These are phyloP conservation scores for Anthrax anthrax DNA, from an alignment of 2,888 invertebrate species.

Conservation along the genomic window DNA sequence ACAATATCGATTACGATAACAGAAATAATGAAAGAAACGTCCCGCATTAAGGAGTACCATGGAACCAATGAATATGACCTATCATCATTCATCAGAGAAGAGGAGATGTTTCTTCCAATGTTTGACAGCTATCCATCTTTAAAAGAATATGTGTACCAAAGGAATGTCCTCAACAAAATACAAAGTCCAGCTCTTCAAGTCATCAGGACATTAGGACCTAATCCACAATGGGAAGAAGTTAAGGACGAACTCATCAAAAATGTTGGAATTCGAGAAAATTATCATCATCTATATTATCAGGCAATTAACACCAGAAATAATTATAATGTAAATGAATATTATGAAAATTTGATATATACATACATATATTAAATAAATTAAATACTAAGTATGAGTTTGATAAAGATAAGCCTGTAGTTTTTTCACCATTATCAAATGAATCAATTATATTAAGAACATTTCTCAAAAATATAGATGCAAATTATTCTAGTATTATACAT, in stretches of 20 bases:
- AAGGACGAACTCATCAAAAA: slow-evolving; percentile 9
- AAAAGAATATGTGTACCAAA: no score
- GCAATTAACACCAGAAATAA: slow-evolving; percentile 4
- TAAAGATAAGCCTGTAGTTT: slow-evolving; percentile 8
- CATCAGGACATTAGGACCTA: slow-evolving; percentile 9
- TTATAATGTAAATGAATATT: slow-evolving; percentile 10
- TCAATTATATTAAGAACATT: slow-evolving; percentile 11
- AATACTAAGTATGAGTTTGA: slow-evolving; percentile 10
- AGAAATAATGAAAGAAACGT: no score
- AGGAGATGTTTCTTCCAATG: no score
- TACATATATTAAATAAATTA: slow-evolving; percentile 10
- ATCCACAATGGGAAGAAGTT: slow-evolving; percentile 9
- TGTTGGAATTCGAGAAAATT: slow-evolving; percentile 9
- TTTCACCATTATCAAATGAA: slow-evolving; percentile 9
- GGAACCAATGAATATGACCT: no score
- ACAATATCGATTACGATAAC: no score
- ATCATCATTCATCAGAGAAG: no score
- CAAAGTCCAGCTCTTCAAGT: slow-evolving; percentile 7
- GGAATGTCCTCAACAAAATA: slow-evolving; percentile 2
- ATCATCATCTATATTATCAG: slow-evolving; percentile 8
- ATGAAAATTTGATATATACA: slow-evolving; percentile 8
- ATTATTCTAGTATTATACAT: slow-evolving; percentile 8
- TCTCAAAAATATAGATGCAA: slow-evolving; percentile 8
- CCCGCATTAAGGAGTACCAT: no score
- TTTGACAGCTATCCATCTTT: no score